A percentile compares a stretch with the other conserved stretches of the same genome.
phyloP scores from a whole-genome alignment of 2,888 invertebrate species.

The Drosophila picticornis region DNA sequence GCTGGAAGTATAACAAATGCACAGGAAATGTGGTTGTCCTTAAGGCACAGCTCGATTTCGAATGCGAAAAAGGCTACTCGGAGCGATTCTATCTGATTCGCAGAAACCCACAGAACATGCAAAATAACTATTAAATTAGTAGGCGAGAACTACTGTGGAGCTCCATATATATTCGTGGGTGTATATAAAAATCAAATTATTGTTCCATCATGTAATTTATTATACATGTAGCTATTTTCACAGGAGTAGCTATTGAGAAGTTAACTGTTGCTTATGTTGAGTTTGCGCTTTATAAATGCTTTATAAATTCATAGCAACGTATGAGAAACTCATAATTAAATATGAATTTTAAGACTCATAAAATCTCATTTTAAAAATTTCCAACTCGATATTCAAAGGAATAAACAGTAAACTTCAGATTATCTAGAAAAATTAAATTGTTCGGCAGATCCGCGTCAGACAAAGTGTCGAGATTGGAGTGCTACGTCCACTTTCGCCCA shows the following conservation, averaged over 20 bases:
- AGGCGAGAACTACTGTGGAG: background rate
- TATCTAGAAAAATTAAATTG: no score
- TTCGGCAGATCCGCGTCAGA: background rate
- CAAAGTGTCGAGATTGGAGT: background rate
- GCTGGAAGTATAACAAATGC: slow-evolving; percentile 43
- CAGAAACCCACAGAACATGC: slow-evolving; percentile 1
- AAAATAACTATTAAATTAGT: background rate
- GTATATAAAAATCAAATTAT: background rate
- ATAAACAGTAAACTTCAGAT: no score
- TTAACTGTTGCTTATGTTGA: background rate
- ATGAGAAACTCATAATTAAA: background rate
- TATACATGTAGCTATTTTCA: background rate
- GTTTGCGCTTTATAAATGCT: background rate
- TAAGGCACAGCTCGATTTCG: slow-evolving; percentile 7
- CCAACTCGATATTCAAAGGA: background rate
- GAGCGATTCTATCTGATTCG: slow-evolving; percentile 8
- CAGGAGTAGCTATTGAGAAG: background rate
- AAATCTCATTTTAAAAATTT: background rate
- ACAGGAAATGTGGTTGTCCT: slow-evolving; percentile 42
- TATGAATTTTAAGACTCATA: background rate
- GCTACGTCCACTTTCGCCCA: background rate
- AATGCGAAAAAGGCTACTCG: background rate
- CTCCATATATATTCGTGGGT: background rate
- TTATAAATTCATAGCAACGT: no score
- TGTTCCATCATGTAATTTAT: background rate